Evolutionary conservation across 1,140 invertebrate genomes (phyloP), one percentile per base, ranked within the genome.

Genomic region (Apis laboriosa): DNA sequence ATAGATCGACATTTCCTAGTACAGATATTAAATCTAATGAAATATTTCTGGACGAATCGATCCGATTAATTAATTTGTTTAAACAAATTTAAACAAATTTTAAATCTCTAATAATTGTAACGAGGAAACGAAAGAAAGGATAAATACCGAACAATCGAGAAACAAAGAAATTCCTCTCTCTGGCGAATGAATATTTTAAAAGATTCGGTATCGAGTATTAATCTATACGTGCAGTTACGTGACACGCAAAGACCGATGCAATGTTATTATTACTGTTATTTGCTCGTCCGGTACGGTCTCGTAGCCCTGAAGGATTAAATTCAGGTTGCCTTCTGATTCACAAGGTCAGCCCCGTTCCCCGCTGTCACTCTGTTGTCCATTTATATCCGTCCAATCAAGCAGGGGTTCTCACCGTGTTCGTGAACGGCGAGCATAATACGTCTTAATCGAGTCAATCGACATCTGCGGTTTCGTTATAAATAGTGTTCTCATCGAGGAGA

Each of bases 181-280:
- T 13, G 13, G 24, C 43, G n/a, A 17, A 17, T 55, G 58, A 28
- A 9, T 34, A 28, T 43, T 61, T 28, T 49, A 49, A 77, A 75
- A 78, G 61, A 71, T 70, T 82, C 79, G 66, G 55, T 84, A 78
- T 80, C 83, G 56, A 15, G 71, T 84, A 87, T 88, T 88, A 88
- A 87, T 83, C 64, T 76, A 67, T 53, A 58, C 24, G 34, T 12
- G 56, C 24, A 43, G 64, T 49, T 74, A 75, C 86, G 77, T 61
- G 78, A 63, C 67, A 72, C 24, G 71, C 80, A 67, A 80, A 71
- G 63, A 78, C 77, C 60, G 58, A 56, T 55, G 73, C 66, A 9
- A 61, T 61, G 77, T 87, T 87, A 87, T 87, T 87, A 87, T 87
- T 87, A 87, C 85, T 87, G 81, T 86, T 87, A 87, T 87, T 87